A percentile compares a stretch with the other conserved stretches of the same genome.
These are phyloP conservation scores for Taenioides sp. DNA, from an alignment of 2,797 vertebrate genomes.

Conservation along the genomic window DNA sequence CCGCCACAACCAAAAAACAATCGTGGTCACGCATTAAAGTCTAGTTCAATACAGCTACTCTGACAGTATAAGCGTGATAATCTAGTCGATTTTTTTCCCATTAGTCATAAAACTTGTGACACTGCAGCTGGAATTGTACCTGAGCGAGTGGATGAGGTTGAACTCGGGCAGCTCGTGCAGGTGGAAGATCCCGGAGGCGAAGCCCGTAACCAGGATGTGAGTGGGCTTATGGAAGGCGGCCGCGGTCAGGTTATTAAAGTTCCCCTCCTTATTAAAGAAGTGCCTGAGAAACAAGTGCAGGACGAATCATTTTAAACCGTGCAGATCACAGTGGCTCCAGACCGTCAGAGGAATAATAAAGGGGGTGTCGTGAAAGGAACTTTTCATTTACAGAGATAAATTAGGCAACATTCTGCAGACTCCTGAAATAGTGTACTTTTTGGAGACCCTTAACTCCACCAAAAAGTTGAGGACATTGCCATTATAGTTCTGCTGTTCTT, in stretches of 20 bases:
- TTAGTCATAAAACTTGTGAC: not conserved
- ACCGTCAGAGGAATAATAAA: not conserved
- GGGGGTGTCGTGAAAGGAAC: not conserved
- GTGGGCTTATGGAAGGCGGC: conserved; percentile 88
- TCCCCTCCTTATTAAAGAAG: conserved; percentile 94
- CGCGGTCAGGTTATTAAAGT: conserved; percentile 88
- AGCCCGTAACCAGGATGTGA: conserved; percentile 90
- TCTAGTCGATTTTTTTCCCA: not conserved
- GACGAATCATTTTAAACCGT: not conserved
- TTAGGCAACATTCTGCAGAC: not conserved
- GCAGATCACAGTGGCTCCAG: not conserved
- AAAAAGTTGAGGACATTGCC: not conserved
- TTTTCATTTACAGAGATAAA: not conserved
- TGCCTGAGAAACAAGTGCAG: conserved; percentile 69
- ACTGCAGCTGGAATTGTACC: conserved; percentile 61
- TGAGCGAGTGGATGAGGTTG: conserved; percentile 93
- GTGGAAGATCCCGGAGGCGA: conserved; percentile 94
- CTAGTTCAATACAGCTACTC: not conserved
- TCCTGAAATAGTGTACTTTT: not conserved
- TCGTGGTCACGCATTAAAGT: not conserved
- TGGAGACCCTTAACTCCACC: not conserved
- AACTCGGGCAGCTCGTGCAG: conserved; percentile 96
- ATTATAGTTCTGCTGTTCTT: not conserved
- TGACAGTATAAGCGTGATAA: not conserved
- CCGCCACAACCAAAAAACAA: not conserved